Base-by-base conservation (phyloP, 37 sponge, comb jelly and placozoan genomes). In the Chondrilla cf. caribensis region DNA sequence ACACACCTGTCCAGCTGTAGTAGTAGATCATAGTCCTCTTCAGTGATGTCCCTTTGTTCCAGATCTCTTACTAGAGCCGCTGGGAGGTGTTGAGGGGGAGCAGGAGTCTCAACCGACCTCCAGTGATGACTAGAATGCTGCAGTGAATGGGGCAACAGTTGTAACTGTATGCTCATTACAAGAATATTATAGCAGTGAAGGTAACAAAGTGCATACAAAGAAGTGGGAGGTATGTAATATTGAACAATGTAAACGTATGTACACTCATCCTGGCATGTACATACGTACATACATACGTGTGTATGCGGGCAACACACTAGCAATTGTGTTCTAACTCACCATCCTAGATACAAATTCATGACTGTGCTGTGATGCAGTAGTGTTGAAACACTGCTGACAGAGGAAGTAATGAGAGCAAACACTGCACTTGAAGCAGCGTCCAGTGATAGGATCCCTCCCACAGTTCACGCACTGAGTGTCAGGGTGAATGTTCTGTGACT, bases 1-100 rank as follows among this genome's bases (percentile, higher is more conserved):
- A 26, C 37, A 32, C 58, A 70, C 77, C 58, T 77, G 79, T 97
- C 97, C 39, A 97, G 87, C 42, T 83, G 87, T 22, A 94, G 80
- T 19, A 97, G 87, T 2, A 90, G 24, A 2, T 97, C 97, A 67
- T 97, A 97, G 80, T 97, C 97, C 38, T 82, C 79, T 40, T 84
- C 90, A 25, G 92, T 89, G 31, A 97, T 79, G 22, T 91, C 92
- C 51, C 95, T 89, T 33, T 25, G 82, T 79, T 94, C 87, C 19
- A 97, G 84, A 65, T 82, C 85, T 0, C 76, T 54, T 0, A 86
- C 42, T 14, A 96, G 66, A 54, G 84, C 82, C 0, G 86, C 77
- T 24, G 97, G 92, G 31, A 96, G 64, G 17, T n/a, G 68, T 33
- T 26, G 68, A 28, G 35, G 17, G 35, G 35, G 7, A 67, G 68